Percentiles rank a stretch among this genome's conserved stretches.
Conservation (phyloP, 2,113 vertebrate genomes). For the Azemiops feae region DNA sequence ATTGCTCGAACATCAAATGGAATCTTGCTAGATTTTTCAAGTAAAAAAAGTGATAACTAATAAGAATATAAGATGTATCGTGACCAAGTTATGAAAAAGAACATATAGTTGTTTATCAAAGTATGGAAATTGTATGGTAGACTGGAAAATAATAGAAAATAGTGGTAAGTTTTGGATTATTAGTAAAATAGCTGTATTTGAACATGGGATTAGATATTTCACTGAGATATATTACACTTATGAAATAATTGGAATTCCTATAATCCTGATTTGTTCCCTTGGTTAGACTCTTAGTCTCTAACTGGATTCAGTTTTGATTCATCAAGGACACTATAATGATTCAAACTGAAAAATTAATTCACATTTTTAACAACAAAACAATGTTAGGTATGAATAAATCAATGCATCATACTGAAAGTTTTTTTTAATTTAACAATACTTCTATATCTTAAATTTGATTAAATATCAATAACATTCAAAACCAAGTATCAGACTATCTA, state of each 20-base stretch:
- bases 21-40: no score
- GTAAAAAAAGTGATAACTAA: no score
- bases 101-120: no score
- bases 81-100: no score
- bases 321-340: not conserved
- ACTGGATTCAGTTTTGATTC: not conserved
- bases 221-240: not conserved
- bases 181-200: not conserved
- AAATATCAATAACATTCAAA: constrained; percentile 20
- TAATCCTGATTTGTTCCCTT: not conserved
- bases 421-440: not conserved
- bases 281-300: not conserved
- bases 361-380: not conserved
- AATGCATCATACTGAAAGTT: not conserved
- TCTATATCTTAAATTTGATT: constrained; percentile 4
- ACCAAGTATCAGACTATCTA: constrained; percentile 25
- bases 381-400: not conserved
- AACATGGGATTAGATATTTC: not conserved
- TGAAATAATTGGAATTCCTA: not conserved
- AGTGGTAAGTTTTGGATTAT: not conserved
- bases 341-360: constrained; percentile 2
- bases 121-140: no score
- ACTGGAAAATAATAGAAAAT: no score
- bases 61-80: no score
- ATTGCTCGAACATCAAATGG: not conserved